Evolutionary conservation across 2,113 vertebrate genomes (phyloP), one percentile per base, ranked within the genome.

Genomic region (Gymnocephalus cernua): DNA sequence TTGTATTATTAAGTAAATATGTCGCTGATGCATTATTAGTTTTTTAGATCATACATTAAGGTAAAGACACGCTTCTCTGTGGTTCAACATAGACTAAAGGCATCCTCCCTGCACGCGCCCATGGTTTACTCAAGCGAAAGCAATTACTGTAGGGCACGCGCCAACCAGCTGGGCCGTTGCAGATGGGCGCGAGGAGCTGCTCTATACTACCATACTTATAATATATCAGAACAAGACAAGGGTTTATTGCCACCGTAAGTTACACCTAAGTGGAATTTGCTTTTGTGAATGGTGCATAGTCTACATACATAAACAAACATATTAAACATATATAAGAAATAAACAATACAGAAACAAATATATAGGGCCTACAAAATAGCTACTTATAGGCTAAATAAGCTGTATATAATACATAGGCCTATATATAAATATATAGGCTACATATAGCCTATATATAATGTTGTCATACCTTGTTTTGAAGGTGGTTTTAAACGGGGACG

Each of bases 71-170:
- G 53, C 7, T 50, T 23, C 23, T 53, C 35, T 21, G 23, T 44
- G 29, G 21, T 59, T 61, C 18, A 50, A 18, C 58, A 32, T 4
- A 29, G 8, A 44, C 68, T 72, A 63, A 48, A 50, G 64, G 51
- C 11, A 53, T 41, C 70, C 44, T 51, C 19, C 8, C 38, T 82
- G 90, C 88, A 89, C 87, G 86, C 86, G 89, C 67, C 82, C 47
- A 8, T 38, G 35, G 51, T 73, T 77, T 23, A 58, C 13, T 77
- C 69, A 85, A 21, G 53, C 89, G 53, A 80, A 68, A 85, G 68
- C 88, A 88, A 93, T 93, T 72, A 80, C 15, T 84, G 29, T 29
- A 70, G 83, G 70, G 85, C 89, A 93, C 89, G 89, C 80, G 88
- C 85, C 86, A 66, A n/a, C 54, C 87, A 83, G 82, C 73, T 83